Percentiles rank a stretch among this genome's conserved stretches.
These are phyloP conservation scores for Hippocampus barbouri DNA, from an alignment of 2,113 vertebrate species.

Conservation along the genomic window DNA sequence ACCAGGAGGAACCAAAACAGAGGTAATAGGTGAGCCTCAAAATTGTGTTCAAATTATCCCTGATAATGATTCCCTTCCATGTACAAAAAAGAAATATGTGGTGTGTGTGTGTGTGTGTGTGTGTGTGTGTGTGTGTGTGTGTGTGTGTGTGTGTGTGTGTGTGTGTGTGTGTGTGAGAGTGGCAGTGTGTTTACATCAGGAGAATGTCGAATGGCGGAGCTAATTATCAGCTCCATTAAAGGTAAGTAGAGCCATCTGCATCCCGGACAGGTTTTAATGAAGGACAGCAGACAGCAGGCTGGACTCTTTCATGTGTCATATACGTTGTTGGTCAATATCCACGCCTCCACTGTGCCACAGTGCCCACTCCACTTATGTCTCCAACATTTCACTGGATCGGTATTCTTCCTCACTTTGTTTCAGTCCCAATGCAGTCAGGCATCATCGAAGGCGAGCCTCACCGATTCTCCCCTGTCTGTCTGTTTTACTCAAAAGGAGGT, in stretches of 20 bases:
- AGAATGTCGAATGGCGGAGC: constrained; percentile 68
- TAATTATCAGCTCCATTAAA: constrained; percentile 77
- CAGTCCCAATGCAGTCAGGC: not conserved
- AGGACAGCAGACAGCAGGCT: constrained; percentile 65
- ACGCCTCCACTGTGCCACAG: constrained; percentile 36
- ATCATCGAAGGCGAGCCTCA: not conserved
- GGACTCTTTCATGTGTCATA: constrained; percentile 68
- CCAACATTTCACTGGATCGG: constrained; percentile 14
- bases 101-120: constrained; percentile 30
- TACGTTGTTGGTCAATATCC: constrained; percentile 61
- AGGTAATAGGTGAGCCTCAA: constrained; percentile 76
- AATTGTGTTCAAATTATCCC: constrained; percentile 79
- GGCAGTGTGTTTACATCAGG: constrained; percentile 73
- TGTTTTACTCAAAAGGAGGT: not conserved
- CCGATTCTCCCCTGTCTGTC: not conserved
- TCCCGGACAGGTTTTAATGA: constrained; percentile 63
- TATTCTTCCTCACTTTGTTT: constrained; percentile 24
- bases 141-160: constrained; percentile 14
- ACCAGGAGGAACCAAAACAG: constrained; percentile 77
- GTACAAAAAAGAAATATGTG: constrained; percentile 55
- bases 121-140: constrained; percentile 28
- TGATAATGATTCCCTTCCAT: constrained; percentile 73
- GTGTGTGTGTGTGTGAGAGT: constrained; percentile 43
- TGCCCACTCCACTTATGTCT: constrained; percentile 17
- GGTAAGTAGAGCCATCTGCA: constrained; percentile 76